These are phyloP conservation scores for Strigamia crassipes DNA, from an alignment of 2,888 invertebrate genomes.

Conservation along the genomic window DNA sequence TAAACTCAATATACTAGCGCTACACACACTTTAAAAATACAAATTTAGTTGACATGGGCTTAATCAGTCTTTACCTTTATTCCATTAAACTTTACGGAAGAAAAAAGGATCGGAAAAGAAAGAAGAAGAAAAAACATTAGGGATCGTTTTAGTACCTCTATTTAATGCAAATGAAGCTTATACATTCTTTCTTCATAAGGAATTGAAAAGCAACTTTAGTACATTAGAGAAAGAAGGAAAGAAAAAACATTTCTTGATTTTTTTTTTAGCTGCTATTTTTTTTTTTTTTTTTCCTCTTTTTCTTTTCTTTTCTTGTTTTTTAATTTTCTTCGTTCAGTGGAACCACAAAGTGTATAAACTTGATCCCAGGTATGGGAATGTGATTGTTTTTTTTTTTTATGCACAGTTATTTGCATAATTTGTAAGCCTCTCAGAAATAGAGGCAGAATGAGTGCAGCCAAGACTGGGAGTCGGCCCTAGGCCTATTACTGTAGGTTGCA, in stretches of 20 bases:
- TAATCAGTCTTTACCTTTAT: background rate
- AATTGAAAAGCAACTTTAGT: background rate
- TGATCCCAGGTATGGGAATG: constrained; percentile 17
- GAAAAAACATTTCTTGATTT: background rate
- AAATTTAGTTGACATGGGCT: background rate
- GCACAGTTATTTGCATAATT: constrained; percentile 27
- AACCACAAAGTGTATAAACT: constrained; percentile 5
- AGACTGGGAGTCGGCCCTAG: background rate
- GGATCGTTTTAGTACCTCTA: background rate
- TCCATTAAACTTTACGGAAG: background rate
- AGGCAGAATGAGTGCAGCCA: constrained; percentile 6
- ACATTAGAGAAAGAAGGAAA: background rate
- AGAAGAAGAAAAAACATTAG: background rate
- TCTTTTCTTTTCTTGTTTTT: background rate
- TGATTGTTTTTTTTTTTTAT: constrained; percentile 21
- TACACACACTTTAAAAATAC: constrained; percentile 8
- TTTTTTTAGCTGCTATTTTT: too few relatives aligned
- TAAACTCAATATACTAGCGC: background rate
- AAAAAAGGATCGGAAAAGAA: too few relatives aligned
- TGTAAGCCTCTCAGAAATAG: constrained; percentile 10
- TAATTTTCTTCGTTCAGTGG: constrained; percentile 13
- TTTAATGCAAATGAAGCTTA: background rate
- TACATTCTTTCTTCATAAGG: background rate
- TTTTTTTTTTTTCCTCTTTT: background rate
- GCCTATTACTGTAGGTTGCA: constrained; percentile 7